These are phyloP conservation scores for Phania funesta DNA, from an alignment of 2,888 invertebrate genomes.

Conservation along the genomic window DNA sequence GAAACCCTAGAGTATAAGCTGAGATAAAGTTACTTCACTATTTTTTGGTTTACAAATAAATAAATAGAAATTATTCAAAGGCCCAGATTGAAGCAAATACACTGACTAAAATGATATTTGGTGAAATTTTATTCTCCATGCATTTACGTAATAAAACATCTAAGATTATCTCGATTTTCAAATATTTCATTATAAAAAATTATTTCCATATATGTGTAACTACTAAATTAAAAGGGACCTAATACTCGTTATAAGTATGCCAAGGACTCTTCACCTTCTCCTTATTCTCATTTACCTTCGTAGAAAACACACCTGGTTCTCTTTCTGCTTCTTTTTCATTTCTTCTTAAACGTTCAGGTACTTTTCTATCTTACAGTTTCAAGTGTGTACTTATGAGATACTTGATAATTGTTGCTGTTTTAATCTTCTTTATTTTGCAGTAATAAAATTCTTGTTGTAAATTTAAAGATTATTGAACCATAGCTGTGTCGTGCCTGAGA, in stretches of 20 bases:
- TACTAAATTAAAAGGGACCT: not conserved
- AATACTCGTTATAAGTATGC: not conserved
- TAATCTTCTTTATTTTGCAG: slow-evolving; percentile 21
- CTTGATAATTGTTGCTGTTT: slow-evolving; percentile 2
- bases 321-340: not conserved
- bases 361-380: not conserved
- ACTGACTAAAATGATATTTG: no score
- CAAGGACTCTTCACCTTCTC: not conserved
- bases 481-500: slow-evolving; percentile 5
- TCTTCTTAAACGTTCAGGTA: slow-evolving; percentile 13
- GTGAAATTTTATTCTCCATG: no score
- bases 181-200: no score
- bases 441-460: not conserved
- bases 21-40: no score
- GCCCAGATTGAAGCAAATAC: no score
- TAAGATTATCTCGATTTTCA: no score
- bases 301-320: not conserved
- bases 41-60: no score
- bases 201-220: not conserved
- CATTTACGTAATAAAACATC: no score
- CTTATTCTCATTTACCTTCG: not conserved
- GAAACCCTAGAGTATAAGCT: not conserved
- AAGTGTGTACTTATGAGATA: slow-evolving; percentile 8
- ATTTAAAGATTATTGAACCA: slow-evolving; percentile 59
- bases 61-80: no score